Evolutionary conservation across 2,113 vertebrate species (phyloP).

Genomic region (Corynorhinus townsendii): DNA sequence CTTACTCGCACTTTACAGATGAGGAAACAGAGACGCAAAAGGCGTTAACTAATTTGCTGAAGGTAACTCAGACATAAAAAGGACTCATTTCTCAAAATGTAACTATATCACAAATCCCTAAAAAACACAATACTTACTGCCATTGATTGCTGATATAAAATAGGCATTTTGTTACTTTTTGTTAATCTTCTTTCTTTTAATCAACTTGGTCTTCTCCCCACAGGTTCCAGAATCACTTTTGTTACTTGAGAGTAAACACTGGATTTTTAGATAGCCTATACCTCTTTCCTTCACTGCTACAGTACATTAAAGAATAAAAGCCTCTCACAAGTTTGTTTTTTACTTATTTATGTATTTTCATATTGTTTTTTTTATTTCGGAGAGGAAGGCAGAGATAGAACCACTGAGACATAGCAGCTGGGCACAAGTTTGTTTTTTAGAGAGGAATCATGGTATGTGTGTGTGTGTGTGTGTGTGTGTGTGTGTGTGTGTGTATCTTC

Average conservation of each 20-base stretch:
- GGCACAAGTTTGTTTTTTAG: neutral
- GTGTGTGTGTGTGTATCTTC: neutral
- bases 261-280: neutral
- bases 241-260: neutral
- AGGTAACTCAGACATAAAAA: neutral
- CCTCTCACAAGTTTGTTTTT: neutral
- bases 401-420: too few relatives aligned
- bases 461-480: too few relatives aligned
- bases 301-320: neutral
- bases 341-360: too few relatives aligned
- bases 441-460: neutral
- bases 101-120: neutral
- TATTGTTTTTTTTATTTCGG: too few relatives aligned
- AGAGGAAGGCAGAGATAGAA: too few relatives aligned
- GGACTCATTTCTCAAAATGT: neutral
- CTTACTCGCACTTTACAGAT: neutral
- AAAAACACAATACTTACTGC: neutral
- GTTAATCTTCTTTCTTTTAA: neutral
- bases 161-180: neutral
- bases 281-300: neutral
- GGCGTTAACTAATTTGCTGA: neutral
- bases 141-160: neutral
- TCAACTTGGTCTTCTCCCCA: neutral
- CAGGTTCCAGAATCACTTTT: neutral
- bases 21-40: neutral